Percentiles rank a stretch among this genome's conserved stretches.
phyloP scores from a whole-genome alignment of 2,113 vertebrate species.

The Sander vitreus region DNA sequence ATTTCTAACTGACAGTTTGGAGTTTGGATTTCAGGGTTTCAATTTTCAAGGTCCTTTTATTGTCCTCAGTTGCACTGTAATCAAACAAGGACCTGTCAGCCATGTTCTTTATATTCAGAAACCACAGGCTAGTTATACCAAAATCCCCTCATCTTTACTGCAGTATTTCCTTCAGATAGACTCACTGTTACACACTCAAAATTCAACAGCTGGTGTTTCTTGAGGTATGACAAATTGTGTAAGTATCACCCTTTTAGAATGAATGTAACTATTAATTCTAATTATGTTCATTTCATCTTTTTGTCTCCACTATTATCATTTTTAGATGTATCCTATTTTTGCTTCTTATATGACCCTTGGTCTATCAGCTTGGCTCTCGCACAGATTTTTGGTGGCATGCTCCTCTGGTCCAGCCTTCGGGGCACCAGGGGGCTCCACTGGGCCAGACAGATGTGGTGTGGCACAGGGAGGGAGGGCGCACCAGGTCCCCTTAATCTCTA shows the following conservation, averaged over 20 bases:
- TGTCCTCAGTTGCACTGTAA: slow-evolving; percentile 15
- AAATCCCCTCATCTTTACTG: slow-evolving; percentile 16
- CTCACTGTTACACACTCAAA: neutral
- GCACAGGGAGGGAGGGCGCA: slow-evolving; percentile 4
- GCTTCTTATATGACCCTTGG: neutral
- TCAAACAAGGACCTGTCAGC: slow-evolving; percentile 1
- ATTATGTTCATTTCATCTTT: neutral
- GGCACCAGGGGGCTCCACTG: slow-evolving; percentile 54
- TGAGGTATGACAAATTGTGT: neutral
- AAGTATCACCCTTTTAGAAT: neutral
- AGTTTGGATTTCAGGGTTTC: slow-evolving; percentile 31
- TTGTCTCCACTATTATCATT: neutral
- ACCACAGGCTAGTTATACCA: neutral
- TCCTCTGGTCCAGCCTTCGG: neutral
- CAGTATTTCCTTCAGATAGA: slow-evolving; percentile 4
- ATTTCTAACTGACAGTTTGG: slow-evolving; percentile 9
- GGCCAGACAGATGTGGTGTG: slow-evolving; percentile 1
- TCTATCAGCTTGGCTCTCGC: neutral
- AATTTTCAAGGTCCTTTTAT: slow-evolving; percentile 19
- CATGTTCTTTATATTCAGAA: slow-evolving; percentile 10
- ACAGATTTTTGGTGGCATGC: neutral
- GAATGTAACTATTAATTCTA: neutral
- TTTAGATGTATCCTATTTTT: neutral
- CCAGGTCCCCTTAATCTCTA: slow-evolving; percentile 51
- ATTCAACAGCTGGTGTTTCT: slow-evolving; percentile 5